Evolutionary conservation across 2,113 vertebrate genomes (phyloP).

Genomic region (Sorex araneus): DNA sequence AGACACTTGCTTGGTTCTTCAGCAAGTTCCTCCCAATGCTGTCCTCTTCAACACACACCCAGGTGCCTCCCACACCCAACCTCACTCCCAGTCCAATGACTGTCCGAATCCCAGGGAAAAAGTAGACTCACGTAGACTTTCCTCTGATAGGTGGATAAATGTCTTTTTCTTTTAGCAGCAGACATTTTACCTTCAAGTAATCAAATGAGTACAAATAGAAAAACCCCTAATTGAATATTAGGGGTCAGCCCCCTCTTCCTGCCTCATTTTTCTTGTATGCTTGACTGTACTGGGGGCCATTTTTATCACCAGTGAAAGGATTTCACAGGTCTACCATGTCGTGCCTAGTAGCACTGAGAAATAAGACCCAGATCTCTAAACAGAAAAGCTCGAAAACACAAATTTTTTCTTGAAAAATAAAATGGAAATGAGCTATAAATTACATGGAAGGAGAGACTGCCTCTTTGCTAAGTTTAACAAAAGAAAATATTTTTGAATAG

Average conservation of each 20-base stretch:
- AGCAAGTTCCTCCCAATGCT: neutral
- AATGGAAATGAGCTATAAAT: conserved; percentile 10
- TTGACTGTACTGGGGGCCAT: neutral
- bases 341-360: neutral
- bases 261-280: neutral
- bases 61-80: neutral
- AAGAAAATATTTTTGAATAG: neutral
- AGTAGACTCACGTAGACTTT: neutral
- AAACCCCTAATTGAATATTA: neutral
- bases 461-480: neutral
- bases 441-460: neutral
- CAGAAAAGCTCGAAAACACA: neutral
- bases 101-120: neutral
- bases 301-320: neutral
- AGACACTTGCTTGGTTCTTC: neutral
- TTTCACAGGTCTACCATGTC: neutral
- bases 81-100: too few species aligned
- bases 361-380: neutral
- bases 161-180: neutral
- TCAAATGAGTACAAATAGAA: neutral
- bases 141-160: neutral
- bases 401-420: neutral
- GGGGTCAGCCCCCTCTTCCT: neutral
- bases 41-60: neutral
- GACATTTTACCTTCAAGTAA: neutral